Percentiles rank a stretch among this genome's conserved stretches.
Evolutionary conservation across 2,113 vertebrate species (phyloP).

Genomic region (Myotis yumanensis): DNA sequence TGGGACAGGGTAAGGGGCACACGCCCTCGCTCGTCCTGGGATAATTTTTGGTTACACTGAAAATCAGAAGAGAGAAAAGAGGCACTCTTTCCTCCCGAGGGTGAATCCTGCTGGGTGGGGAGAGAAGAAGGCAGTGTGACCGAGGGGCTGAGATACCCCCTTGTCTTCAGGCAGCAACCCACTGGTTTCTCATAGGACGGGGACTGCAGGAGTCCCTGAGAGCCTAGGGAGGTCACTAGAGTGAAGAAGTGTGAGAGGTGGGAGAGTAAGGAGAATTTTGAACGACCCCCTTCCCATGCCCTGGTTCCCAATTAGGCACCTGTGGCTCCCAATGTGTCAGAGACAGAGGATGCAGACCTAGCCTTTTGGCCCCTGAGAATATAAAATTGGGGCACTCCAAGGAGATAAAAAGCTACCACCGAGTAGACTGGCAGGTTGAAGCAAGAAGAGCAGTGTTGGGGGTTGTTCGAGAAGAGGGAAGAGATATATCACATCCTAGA

Average conservation of each 20-base stretch:
- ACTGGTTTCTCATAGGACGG: conserved; percentile 39
- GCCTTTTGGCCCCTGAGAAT: conserved; percentile 71
- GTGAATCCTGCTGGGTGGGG: conserved; percentile 41
- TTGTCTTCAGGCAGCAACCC: conserved; percentile 59
- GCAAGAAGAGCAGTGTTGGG: conserved; percentile 47
- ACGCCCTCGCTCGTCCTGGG: conserved; percentile 51
- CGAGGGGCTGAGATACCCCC: conserved; percentile 39
- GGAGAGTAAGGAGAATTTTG: conserved; percentile 46
- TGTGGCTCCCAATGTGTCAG: conserved; percentile 53
- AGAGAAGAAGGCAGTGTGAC: conserved; percentile 73
- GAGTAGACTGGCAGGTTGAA: conserved; percentile 40
- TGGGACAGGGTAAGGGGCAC: background rate
- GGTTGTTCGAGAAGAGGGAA: background rate
- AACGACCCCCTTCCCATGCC: conserved; percentile 50
- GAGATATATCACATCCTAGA: conserved; percentile 54
- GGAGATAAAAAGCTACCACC: conserved; percentile 46
- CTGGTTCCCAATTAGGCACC: conserved; percentile 69
- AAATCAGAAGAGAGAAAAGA: conserved; percentile 69
- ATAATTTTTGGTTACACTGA: conserved; percentile 78
- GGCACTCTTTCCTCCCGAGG: conserved; percentile 41
- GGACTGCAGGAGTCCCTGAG: conserved; percentile 52
- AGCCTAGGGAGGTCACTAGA: conserved; percentile 64
- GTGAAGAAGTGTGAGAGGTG: conserved; percentile 57
- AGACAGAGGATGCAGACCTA: conserved; percentile 53
- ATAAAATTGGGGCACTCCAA: conserved; percentile 64